phyloP scores from a whole-genome alignment of 2,113 vertebrate genomes.

The Myiozetetes cayanensis region DNA sequence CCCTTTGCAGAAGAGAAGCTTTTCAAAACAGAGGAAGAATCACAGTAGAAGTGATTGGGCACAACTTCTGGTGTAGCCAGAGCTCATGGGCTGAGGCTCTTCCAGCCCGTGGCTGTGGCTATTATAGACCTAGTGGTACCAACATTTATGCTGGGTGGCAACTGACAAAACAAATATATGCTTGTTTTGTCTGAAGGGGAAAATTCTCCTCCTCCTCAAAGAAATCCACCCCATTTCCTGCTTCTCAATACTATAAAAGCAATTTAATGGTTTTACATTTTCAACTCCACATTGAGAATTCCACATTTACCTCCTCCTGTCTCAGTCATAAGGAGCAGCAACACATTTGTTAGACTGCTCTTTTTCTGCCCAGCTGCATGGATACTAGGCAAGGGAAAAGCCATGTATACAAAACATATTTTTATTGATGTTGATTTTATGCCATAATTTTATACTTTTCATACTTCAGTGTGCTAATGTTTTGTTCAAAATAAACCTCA shows the following conservation, averaged over 20 bases:
- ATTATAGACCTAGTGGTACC: neutral
- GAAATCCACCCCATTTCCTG: neutral
- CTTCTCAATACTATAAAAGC: neutral
- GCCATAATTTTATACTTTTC: conserved; percentile 27
- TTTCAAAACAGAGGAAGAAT: neutral
- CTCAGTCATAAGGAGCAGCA: neutral
- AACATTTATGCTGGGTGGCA: neutral
- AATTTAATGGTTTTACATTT: neutral
- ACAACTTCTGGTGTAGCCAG: neutral
- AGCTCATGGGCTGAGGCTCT: neutral
- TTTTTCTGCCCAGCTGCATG: neutral
- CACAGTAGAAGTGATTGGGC: neutral
- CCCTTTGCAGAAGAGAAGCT: neutral
- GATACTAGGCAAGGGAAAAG: neutral
- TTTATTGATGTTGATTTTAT: conserved; percentile 25
- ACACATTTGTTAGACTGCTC: neutral
- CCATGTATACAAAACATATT: neutral
- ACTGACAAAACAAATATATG: neutral
- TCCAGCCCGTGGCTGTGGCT: neutral
- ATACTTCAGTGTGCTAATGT: conserved; percentile 11
- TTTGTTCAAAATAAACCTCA: conserved; percentile 50
- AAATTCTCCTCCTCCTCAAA: neutral
- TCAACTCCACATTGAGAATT: neutral
- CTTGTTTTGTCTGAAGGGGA: neutral
- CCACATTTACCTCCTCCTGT: neutral